Conservation (phyloP, 35 echinoderm and acorn worm species). For the Ophioderma brevispina region DNA sequence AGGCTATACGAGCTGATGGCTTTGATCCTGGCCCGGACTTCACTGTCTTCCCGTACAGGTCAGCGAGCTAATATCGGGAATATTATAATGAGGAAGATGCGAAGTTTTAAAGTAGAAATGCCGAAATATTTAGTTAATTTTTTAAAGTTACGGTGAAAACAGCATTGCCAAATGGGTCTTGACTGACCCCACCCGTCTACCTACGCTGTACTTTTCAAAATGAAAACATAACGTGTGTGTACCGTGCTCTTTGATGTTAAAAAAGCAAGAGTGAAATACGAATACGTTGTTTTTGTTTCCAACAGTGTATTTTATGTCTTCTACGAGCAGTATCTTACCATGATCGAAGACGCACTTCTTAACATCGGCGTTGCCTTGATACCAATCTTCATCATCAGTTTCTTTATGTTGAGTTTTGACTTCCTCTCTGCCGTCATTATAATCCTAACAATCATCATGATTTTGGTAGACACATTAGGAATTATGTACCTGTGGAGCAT, state of each 20-base stretch:
- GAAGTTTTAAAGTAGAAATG: too few species aligned
- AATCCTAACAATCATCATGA: constrained; percentile 83
- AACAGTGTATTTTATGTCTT: constrained; percentile 90
- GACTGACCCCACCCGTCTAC: too few species aligned
- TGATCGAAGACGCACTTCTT: constrained; percentile 75
- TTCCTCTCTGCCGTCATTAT: constrained; percentile 82
- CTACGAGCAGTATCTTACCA: constrained; percentile 95
- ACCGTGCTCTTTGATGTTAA: too few species aligned
- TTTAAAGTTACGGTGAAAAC: too few species aligned
- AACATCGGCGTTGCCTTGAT: constrained; percentile 76
- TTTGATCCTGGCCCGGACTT: constrained; percentile 51
- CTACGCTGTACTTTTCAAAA: too few species aligned
- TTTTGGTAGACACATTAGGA: constrained; percentile 81
- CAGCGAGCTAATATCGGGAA: neutral
- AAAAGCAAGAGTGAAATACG: too few species aligned
- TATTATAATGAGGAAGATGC: too few species aligned
- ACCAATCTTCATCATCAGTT: constrained; percentile 88
- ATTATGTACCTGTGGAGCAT: constrained; percentile 98
- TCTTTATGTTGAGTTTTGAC: constrained; percentile 89
- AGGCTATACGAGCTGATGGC: constrained; percentile 43
- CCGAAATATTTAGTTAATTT: too few species aligned
- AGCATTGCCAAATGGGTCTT: too few species aligned
- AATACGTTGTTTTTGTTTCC: too few species aligned
- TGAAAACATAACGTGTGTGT: too few species aligned
- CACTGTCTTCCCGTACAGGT: constrained; percentile 93